Base-by-base conservation (phyloP, 2,113 vertebrate species). In the Grallaria varia region DNA sequence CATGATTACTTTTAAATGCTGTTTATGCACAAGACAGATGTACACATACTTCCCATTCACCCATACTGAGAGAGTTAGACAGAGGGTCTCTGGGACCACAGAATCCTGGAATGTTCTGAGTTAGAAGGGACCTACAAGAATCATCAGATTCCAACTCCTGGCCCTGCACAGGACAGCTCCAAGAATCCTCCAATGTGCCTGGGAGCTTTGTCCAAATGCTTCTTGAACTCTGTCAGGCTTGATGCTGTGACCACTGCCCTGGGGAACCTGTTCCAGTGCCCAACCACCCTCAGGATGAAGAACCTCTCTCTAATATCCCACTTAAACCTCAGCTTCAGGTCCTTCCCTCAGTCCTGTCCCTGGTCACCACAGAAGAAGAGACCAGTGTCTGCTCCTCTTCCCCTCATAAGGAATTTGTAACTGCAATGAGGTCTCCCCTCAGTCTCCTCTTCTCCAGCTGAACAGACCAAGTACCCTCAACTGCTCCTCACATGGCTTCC, bases 251-350 rank as follows among this genome's bases (percentile, higher is more conserved):
- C 18, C 37, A 73, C 5, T 64, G 1, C 15, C 25, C 9, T 58
- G 37, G 37, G 33, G 10, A 59, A 9, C 28, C 17, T 66, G 27
- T 20, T 0, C 8, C 33, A n/a, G 37, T 14, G 27, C 9, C 22
- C 18, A 50, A 1, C 0, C 22, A 80, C 9, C 4, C 22, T 58
- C 25, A 44, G 42, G 23, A 12, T 18, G 50, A 73, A 20, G 18
- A 58, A 4, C 2, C 5, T 37, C 27, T 18, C 23, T 1, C 18
- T 66, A 1, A 37, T 27, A 44, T 9, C 27, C 50, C 42, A 0
- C 10, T 9, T 50, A 37, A 66, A 23, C 18, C 31, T 58, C 0
- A 81, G 1, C 31, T 28, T 27, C 42, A 58, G 76, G 27, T 3
- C 21, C 12, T 27, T 73, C 22, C 21, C 18, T 66, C 0, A 0